A percentile compares a stretch with the other conserved stretches of the same genome.
Conservation (phyloP, 2,888 invertebrate species). For the Erebia aethiops region DNA sequence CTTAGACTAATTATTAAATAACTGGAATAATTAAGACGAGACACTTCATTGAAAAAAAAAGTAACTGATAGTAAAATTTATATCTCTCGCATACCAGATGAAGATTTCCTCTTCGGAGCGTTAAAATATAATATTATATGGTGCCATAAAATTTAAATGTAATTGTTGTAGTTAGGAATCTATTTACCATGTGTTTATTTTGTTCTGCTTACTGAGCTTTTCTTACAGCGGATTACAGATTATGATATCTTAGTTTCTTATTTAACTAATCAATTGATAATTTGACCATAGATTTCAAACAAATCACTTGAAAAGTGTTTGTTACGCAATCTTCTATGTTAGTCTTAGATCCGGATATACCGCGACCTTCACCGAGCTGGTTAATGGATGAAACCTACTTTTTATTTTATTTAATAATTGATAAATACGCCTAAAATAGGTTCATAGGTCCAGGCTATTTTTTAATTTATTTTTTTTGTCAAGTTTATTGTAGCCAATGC, state of each 20-base stretch:
- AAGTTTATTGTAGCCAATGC: too few relatives aligned
- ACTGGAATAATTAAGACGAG: conserved; percentile 31
- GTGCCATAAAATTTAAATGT: conserved; percentile 64
- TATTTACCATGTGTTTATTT: conserved; percentile 48
- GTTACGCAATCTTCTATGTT: conserved; percentile 6
- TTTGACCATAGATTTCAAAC: not conserved
- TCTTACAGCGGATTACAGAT: not conserved
- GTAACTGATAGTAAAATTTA: conserved; percentile 15
- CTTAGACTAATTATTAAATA: conserved; percentile 44
- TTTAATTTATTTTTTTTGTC: too few relatives aligned
- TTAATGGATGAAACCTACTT: too few relatives aligned
- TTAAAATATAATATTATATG: conserved; percentile 45
- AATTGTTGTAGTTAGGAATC: conserved; percentile 63
- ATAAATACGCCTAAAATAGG: too few relatives aligned
- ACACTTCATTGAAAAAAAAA: conserved; percentile 14
- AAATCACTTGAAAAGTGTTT: conserved; percentile 5
- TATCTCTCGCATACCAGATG: conserved; percentile 38
- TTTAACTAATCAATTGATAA: not conserved
- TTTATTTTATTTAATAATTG: too few relatives aligned
- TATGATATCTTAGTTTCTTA: not conserved
- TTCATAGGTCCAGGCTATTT: too few relatives aligned
- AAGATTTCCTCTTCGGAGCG: conserved; percentile 46
- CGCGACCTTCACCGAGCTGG: too few relatives aligned
- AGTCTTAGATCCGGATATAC: too few relatives aligned
- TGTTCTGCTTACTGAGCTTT: conserved; percentile 25